Conservation (phyloP, 1,140 invertebrate species). For the Chlorops oryzae region DNA sequence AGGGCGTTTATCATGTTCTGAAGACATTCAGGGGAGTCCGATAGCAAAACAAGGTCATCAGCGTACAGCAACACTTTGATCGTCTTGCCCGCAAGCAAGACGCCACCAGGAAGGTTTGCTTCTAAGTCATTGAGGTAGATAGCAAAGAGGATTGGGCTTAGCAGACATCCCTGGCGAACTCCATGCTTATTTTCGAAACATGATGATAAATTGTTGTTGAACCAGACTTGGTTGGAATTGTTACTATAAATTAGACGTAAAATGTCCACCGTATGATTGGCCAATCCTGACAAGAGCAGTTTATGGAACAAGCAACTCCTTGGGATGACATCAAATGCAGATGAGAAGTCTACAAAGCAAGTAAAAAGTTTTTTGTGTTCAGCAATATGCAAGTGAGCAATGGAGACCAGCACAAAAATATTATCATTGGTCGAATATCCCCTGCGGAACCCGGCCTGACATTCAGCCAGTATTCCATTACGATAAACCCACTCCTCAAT, state of each 20-base stretch:
- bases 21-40: background rate
- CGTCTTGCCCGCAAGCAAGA: background rate
- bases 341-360: background rate
- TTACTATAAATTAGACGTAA: background rate
- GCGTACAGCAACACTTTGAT: conserved; percentile 1
- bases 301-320: background rate
- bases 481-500: too few species aligned
- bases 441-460: too few species aligned
- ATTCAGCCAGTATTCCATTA: too few species aligned
- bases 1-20: too few species aligned
- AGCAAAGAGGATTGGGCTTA: background rate
- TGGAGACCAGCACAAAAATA: too few species aligned
- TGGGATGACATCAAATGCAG: background rate
- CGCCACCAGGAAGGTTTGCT: background rate
- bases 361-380: background rate
- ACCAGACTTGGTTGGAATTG: background rate
- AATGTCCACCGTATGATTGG: background rate
- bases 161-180: background rate
- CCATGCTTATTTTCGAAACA: background rate
- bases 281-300: background rate
- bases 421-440: background rate
- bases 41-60: background rate
- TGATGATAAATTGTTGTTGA: background rate
- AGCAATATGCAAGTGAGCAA: background rate
- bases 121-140: background rate